Base-by-base conservation (phyloP, 2,888 invertebrate species). In the Caenorhabditis sp. region DNA sequence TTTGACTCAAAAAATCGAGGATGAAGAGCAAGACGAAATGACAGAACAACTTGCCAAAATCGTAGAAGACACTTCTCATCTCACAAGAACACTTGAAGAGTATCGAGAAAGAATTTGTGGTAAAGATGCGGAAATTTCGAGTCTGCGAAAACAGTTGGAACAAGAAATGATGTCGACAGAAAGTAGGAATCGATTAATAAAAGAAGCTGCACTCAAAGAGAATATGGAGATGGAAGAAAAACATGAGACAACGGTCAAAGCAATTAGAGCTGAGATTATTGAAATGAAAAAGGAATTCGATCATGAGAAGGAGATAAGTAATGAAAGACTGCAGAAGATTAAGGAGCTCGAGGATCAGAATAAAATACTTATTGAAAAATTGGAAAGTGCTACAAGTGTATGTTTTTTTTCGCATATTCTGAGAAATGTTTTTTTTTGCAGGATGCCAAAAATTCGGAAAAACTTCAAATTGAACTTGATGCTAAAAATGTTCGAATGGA, bases 291-390 rank as follows among this genome's bases (percentile, higher is more conserved):
- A 70, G 43, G 65, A 62, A 17, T 73, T 62, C 21, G 76, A 77
- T 10, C 70, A 69, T 37, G 66, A 69, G 19, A 51, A 70, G 54
- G 69, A 76, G 26, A 59, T 55, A 4, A 68, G 68, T 12, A 66
- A 59, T 21, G 71, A 75, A 23, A 66, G 66, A 37, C 21, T 58
- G 1, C 4, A 37, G 23, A 84, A 84, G 57, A 63, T 86, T 31
- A 78, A 79, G 53, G 83, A 86, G 26, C 53, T 86, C 21, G 86
- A 87, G 66, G 83, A 83, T 55, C 79, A 84, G 59, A 83, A 84
- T 65, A 78, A 71, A 26, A 63, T 64, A 8, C 74, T 86, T 21
- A 61, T 76, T 26, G 81, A 80, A 24, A 70, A 81, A n/a, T 60
- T 84, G 6, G 82, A 82, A 26, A 64, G 65, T 36, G 50, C 27